Conservation (phyloP, 2,888 invertebrate species). For the Tetanocera ferruginea region DNA sequence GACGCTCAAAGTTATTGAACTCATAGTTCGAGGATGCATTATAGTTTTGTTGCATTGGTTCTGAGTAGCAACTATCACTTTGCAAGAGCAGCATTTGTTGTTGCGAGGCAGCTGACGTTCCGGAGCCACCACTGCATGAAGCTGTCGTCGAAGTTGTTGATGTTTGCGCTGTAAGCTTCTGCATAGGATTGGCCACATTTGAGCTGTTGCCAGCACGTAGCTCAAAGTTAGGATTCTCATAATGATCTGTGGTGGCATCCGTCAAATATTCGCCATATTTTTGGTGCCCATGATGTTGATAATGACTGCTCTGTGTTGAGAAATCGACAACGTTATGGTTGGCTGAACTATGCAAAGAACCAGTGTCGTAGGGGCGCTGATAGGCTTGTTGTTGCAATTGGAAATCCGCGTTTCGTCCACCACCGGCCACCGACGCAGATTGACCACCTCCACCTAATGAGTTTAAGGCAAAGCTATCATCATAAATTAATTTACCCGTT, state of each 20-base stretch:
- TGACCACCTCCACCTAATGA: slow-evolving; percentile 61
- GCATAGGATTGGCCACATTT: slow-evolving; percentile 41
- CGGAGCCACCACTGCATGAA: slow-evolving; percentile 51
- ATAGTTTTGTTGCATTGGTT: slow-evolving; percentile 62
- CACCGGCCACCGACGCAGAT: slow-evolving; percentile 21
- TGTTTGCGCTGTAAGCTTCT: slow-evolving; percentile 51
- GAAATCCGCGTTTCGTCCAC: slow-evolving; percentile 52
- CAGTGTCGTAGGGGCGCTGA: slow-evolving; percentile 67
- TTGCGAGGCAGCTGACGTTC: slow-evolving; percentile 56
- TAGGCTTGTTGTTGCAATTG: slow-evolving; percentile 63
- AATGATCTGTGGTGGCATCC: slow-evolving; percentile 67
- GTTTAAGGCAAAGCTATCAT: slow-evolving; percentile 75
- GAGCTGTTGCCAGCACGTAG: slow-evolving; percentile 50
- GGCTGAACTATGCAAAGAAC: slow-evolving; percentile 59
- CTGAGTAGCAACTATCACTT: slow-evolving; percentile 68
- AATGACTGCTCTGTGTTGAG: slow-evolving; percentile 45
- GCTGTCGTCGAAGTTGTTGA: slow-evolving; percentile 52
- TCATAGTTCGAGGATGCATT: slow-evolving; percentile 58
- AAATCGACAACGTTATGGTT: slow-evolving; percentile 50
- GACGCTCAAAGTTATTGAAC: slow-evolving; percentile 76
- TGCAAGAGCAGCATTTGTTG: slow-evolving; percentile 61
- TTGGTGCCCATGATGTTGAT: slow-evolving; percentile 51
- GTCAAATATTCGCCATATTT: slow-evolving; percentile 62
- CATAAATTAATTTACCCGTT: slow-evolving; percentile 83
- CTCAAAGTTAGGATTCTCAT: slow-evolving; percentile 70